phyloP scores from a whole-genome alignment of 2,113 vertebrate genomes.

The Syrrhaptes paradoxus region DNA sequence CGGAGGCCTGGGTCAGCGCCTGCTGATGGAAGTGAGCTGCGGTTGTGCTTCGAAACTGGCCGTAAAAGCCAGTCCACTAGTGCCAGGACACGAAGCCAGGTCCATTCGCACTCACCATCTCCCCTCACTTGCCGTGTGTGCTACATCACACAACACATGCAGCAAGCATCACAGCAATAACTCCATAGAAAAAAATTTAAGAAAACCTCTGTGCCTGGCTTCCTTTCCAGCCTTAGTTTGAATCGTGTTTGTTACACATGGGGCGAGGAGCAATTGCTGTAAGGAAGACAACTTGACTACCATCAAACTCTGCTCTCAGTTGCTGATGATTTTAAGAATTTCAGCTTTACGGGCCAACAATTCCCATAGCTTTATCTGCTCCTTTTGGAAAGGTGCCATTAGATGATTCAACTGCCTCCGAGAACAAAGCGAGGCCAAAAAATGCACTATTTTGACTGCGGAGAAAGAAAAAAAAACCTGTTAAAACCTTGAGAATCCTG shows the following conservation, averaged over 20 bases:
- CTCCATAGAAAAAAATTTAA: neutral
- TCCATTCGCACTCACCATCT: neutral
- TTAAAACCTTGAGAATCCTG: neutral
- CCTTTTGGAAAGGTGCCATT: neutral
- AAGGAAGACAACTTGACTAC: neutral
- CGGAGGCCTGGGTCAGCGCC: neutral
- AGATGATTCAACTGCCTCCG: neutral
- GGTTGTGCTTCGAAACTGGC: neutral
- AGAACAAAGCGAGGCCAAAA: neutral
- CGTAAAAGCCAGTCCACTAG: neutral
- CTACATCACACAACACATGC: neutral
- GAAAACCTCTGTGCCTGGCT: neutral
- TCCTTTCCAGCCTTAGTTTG: neutral
- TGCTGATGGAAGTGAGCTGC: neutral
- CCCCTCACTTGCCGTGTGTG: neutral
- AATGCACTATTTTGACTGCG: neutral
- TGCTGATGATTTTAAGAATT: neutral
- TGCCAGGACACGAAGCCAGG: neutral
- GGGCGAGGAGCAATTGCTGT: neutral
- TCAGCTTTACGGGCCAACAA: neutral
- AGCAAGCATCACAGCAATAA: neutral
- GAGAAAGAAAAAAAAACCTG: neutral
- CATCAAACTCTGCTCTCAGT: neutral
- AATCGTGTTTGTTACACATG: neutral
- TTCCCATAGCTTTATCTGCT: neutral